Base-by-base conservation (phyloP, 2,113 vertebrate species). In the Malurus melanocephalus region DNA sequence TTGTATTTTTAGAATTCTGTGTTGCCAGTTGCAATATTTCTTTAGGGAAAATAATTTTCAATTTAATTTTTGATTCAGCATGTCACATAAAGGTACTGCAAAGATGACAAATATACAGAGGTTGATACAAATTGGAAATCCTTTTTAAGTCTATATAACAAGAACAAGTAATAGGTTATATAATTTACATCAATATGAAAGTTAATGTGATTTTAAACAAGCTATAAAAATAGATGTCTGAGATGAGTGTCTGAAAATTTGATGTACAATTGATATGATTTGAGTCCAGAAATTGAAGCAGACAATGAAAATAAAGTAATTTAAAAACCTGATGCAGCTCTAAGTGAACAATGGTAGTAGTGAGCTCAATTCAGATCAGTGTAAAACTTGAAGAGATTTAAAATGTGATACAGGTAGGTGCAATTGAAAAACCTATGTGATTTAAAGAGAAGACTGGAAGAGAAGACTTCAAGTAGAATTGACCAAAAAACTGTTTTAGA, bases 171-270 rank as follows among this genome's bases (percentile, higher is more conserved):
- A 66, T 46, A 68, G 35, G 48, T 23, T 49, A 32, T 80, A 92
- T 81, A 65, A 90, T 84, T 89, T 89, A 59, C 30, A 51, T 78
- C 48, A 71, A 7, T 83, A 81, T 62, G 23, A 88, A 89, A 84
- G 33, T 20, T 85, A 42, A 81, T 93, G 49, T 74, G 66, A 88
- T 90, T 93, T 93, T 92, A 95, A 95, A 42, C 55, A 82, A 94
- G 81, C 77, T 65, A 38, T 56, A 92, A 92, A 93, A 94, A 81
- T 61, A 93, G 62, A 84, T 78, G 59, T 67, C 59, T 84, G 52
- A 82, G 51, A 76, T 77, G 67, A 89, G 27, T 89, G 81, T 93
- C 90, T 89, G 86, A 95, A 93, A 90, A 88, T 19, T 61, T 95
- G 55, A 90, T 88, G 46, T 71, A 91, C 93, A 95, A 84, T 45